phyloP scores from a whole-genome alignment of 1,140 invertebrate genomes.

The Choristoneura fumiferana region DNA sequence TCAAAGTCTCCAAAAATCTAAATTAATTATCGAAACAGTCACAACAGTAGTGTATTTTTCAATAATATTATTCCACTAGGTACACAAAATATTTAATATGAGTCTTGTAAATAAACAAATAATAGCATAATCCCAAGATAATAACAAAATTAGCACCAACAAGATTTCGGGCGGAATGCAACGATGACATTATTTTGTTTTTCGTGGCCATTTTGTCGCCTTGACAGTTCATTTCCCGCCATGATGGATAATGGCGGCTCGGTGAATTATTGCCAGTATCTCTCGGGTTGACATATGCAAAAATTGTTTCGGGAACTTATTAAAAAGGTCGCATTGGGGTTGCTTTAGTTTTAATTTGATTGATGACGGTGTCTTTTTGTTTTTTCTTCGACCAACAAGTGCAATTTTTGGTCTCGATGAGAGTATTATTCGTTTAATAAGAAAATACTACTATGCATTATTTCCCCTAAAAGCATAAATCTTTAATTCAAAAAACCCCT shows the following conservation, averaged over 20 bases:
- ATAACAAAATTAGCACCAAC: neutral
- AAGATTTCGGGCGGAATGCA: neutral
- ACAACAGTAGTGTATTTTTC: too few species aligned
- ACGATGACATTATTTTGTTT: conserved; percentile 36
- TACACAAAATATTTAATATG: too few species aligned
- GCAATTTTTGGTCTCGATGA: too few species aligned
- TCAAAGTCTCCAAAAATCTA: too few species aligned
- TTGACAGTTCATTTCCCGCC: conserved; percentile 70
- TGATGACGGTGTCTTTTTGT: conserved; percentile 29
- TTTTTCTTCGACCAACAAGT: conserved; percentile 7
- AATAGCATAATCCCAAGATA: conserved; percentile 5
- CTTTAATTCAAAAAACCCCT: too few species aligned
- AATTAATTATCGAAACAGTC: too few species aligned
- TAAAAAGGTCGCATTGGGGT: conserved; percentile 55
- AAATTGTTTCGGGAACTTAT: conserved; percentile 69
- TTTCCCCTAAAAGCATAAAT: too few species aligned
- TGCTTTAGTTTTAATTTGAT: conserved; percentile 36
- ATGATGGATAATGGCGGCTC: conserved; percentile 60
- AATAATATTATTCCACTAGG: too few species aligned
- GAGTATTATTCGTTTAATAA: too few species aligned
- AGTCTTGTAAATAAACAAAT: too few species aligned
- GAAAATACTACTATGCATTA: too few species aligned
- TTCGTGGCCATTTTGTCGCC: conserved; percentile 33
- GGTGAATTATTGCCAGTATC: conserved; percentile 61
- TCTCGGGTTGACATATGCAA: conserved; percentile 68